Evolutionary conservation across 2,113 vertebrate species (phyloP).

Genomic region (Mugil cephalus): DNA sequence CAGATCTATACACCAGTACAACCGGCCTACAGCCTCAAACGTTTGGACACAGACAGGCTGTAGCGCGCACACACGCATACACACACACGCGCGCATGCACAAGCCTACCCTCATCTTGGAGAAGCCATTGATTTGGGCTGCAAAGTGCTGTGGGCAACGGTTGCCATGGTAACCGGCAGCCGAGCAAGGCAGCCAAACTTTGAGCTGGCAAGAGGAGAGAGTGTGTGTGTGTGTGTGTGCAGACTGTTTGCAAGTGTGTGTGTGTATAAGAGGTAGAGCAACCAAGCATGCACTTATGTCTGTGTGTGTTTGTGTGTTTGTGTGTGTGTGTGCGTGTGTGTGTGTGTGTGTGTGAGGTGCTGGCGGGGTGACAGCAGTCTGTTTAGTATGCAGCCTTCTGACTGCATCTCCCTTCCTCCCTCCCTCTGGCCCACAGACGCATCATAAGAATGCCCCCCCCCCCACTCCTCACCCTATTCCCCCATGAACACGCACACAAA

Average conservation of each 20-base stretch:
- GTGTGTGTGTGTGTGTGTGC: slow-evolving; percentile 37
- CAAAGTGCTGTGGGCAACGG: slow-evolving; percentile 84
- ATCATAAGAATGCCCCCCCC: slow-evolving; percentile 64
- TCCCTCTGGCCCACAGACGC: slow-evolving; percentile 72
- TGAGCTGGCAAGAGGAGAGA: slow-evolving; percentile 71
- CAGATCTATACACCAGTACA: slow-evolving; percentile 39
- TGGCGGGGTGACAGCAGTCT: slow-evolving; percentile 79
- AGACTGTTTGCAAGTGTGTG: slow-evolving; percentile 47
- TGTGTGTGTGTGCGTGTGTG: slow-evolving; percentile 57
- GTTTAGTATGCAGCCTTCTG: slow-evolving; percentile 80
- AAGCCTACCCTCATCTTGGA: slow-evolving; percentile 65
- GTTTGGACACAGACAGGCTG: slow-evolving; percentile 52
- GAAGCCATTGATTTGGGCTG: slow-evolving; percentile 85
- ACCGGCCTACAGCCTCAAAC: slow-evolving; percentile 54
- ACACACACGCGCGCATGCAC: slow-evolving; percentile 26
- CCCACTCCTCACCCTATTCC: neutral
- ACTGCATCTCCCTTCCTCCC: slow-evolving; percentile 71
- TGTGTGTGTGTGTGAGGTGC: slow-evolving; percentile 43
- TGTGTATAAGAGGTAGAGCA: slow-evolving; percentile 54
- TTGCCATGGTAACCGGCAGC: slow-evolving; percentile 85
- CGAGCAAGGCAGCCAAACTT: slow-evolving; percentile 84
- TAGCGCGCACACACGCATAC: slow-evolving; percentile 10
- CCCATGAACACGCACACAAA: slow-evolving; percentile 20
- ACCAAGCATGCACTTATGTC: slow-evolving; percentile 64
- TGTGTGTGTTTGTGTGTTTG: too few species aligned